Conservation (phyloP, 2,113 vertebrate genomes). For the Cyanistes caeruleus region DNA sequence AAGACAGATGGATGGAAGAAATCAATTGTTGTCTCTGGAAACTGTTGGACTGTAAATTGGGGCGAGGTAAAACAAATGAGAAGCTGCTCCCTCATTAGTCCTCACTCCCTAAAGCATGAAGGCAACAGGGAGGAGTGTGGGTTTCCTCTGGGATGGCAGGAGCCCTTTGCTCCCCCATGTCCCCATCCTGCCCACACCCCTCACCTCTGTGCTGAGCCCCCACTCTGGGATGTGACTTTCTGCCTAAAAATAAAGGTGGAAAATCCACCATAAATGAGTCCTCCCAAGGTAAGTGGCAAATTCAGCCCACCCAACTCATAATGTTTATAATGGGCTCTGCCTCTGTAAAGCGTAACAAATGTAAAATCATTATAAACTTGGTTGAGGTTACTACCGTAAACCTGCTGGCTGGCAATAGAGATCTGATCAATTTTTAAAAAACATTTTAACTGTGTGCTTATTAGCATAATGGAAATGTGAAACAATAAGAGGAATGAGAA, state of each 20-base stretch:
- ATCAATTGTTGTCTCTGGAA: neutral
- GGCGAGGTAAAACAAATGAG: neutral
- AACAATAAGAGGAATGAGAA: neutral
- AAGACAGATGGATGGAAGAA: neutral
- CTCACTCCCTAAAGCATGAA: accelerated
- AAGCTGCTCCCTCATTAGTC: neutral
- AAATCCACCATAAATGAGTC: neutral
- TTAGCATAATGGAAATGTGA: neutral
- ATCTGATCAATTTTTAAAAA: neutral
- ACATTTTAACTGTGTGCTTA: neutral
- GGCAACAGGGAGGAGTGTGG: neutral
- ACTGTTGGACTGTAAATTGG: neutral
- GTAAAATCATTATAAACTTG: neutral
- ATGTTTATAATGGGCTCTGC: neutral
- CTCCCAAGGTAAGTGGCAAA: neutral
- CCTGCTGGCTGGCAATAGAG: neutral
- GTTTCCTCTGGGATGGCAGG: neutral
- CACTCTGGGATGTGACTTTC: neutral
- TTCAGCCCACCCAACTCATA: neutral
- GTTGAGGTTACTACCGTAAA: neutral
- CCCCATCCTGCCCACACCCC: neutral
- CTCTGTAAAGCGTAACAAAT: neutral
- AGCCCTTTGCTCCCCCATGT: neutral
- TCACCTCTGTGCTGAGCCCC: neutral
- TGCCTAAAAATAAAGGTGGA: neutral